These are phyloP conservation scores for Panthera tigris DNA, from an alignment of 2,113 vertebrate species.

Conservation along the genomic window DNA sequence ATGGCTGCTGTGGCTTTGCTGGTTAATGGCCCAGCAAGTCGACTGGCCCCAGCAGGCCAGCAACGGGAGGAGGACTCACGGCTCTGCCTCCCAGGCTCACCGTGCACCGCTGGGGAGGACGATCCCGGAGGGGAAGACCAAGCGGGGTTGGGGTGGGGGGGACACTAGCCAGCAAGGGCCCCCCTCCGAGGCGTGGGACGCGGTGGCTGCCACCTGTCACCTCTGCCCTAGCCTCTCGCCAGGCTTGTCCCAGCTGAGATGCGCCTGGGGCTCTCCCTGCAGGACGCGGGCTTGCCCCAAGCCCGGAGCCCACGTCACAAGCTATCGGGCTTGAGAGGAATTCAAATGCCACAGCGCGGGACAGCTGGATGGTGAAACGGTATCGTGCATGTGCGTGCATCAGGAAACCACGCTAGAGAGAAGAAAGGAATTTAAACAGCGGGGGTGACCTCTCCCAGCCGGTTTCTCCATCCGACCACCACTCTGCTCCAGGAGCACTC, in stretches of 20 bases:
- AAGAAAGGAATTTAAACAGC: background rate
- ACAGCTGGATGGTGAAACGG: background rate
- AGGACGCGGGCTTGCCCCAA: fast-evolving
- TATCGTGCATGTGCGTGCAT: background rate
- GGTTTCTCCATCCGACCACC: background rate
- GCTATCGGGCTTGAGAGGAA: background rate
- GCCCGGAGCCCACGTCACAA: background rate
- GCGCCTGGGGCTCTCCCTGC: fast-evolving
- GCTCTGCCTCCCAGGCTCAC: background rate
- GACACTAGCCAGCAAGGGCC: background rate
- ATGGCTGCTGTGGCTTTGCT: slow-evolving; percentile 82
- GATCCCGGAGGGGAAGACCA: background rate
- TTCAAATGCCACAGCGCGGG: background rate
- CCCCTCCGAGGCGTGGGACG: background rate
- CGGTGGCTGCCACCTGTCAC: background rate
- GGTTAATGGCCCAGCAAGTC: slow-evolving; percentile 76
- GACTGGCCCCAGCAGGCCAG: slow-evolving; percentile 37
- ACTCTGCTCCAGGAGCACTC: too few relatives aligned
- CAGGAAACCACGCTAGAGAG: background rate
- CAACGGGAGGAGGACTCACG: background rate
- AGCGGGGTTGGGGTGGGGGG: fast-evolving
- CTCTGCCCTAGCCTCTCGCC: background rate
- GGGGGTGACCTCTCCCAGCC: fast-evolving
- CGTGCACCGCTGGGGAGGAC: background rate
- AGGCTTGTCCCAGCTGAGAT: background rate